Evolutionary conservation across 2,113 vertebrate genomes (phyloP).

Genomic region (Amazona vittata): DNA sequence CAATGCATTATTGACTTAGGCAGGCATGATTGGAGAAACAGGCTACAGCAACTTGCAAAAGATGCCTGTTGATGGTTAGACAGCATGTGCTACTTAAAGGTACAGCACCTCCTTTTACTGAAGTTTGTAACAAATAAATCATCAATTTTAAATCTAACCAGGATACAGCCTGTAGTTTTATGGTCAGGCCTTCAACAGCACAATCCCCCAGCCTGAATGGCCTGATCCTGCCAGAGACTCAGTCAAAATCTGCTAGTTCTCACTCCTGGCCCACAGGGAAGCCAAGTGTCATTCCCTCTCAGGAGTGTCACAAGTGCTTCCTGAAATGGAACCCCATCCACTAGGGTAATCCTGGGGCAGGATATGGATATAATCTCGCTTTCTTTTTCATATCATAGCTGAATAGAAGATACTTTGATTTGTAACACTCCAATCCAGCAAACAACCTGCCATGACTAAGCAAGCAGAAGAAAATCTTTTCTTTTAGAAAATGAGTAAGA

Average conservation of each 20-base stretch:
- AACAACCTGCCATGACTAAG: not conserved
- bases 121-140: not conserved
- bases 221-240: not conserved
- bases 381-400: not conserved
- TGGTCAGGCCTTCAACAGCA: not conserved
- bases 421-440: not conserved
- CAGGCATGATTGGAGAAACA: conserved; percentile 65
- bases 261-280: not conserved
- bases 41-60: conserved; percentile 21
- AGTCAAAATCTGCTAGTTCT: not conserved
- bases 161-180: not conserved
- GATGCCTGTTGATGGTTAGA: conserved; percentile 44
- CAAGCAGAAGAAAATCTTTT: not conserved
- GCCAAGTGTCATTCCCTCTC: rapidly evolving
- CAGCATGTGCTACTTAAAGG: conserved; percentile 43
- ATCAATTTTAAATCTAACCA: not conserved
- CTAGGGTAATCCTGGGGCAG: not conserved
- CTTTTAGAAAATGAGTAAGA: not conserved
- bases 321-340: not conserved
- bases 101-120: conserved; percentile 8
- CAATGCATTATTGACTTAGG: conserved; percentile 63
- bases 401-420: not conserved
- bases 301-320: not conserved
- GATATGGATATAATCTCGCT: not conserved
- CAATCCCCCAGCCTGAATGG: not conserved